Base-by-base conservation (phyloP, 2,888 invertebrate species). In the Notodromas monacha region DNA sequence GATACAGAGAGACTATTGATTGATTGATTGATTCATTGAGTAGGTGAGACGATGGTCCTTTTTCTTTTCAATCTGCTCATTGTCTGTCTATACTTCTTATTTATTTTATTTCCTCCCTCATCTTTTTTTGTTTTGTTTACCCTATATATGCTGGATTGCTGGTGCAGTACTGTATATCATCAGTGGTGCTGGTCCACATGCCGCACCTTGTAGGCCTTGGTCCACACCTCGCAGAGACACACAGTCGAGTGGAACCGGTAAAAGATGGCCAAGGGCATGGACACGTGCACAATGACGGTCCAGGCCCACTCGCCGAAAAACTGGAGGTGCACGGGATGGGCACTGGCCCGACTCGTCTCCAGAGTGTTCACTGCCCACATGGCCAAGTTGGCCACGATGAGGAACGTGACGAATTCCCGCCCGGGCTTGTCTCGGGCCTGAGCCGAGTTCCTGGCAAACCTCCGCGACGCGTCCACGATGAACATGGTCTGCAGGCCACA, bases 191-290 rank as follows among this genome's bases (percentile, higher is more conserved):
- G n/a, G n/a, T n/a, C n/a, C n/a, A n/a, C n/a, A n/a, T n/a, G n/a
- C 27, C 10, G 6, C n/a, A 42, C 35, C 36, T 84, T 84, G 49
- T 84, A 86, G 4, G 81, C 77, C 39, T 72, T 60, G 51, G 84
- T 84, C 86, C 84, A 86, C 42, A 86, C 77, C 51, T 84, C 84
- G 48, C 81, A 81, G 34, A 86, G 56, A 45, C 84, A 84, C 2
- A 86, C 81, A 0, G 84, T 79, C 27, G 79, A 79, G 47, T 84
- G 84, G 51, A 84, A 84, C 35, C 81, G 60, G 52, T 79, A 84
- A 52, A 84, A 84, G 36, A 84, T 81, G 2, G 79, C 77, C 29
- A 79, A 51, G 0, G 84, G 84, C 68, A 79, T 77, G 2, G 76
- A 76, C 2, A 84, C 74, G 44, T 84, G 79, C 1, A 76, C 79